These are phyloP conservation scores for Ceyx margarethae DNA, from an alignment of 2,113 vertebrate species.

Conservation along the genomic window DNA sequence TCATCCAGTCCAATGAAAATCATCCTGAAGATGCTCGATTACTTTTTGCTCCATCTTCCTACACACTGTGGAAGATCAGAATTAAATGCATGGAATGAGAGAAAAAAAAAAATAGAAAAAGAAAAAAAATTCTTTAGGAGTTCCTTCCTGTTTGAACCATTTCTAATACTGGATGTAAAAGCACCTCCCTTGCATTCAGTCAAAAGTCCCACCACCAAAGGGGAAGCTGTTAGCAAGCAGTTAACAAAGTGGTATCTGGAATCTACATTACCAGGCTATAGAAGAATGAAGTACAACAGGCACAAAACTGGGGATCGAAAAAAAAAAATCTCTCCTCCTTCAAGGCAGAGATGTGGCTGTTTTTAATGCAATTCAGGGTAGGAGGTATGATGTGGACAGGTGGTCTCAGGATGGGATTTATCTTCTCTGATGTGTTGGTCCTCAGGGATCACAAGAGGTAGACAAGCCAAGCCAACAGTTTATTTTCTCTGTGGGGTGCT, in stretches of 20 bases:
- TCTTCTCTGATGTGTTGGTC: background rate
- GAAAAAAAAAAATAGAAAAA: too few relatives aligned
- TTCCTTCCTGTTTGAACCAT: background rate
- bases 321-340: background rate
- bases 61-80: background rate
- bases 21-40: background rate
- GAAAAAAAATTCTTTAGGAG: background rate
- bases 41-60: background rate
- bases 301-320: background rate
- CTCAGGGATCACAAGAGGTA: background rate
- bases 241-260: background rate
- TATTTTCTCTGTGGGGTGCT: background rate
- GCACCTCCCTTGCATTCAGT: background rate
- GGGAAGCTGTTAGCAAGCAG: background rate
- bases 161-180: background rate
- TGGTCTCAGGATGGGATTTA: background rate
- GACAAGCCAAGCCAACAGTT: background rate
- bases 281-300: background rate
- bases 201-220: background rate
- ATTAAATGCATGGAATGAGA: background rate
- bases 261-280: background rate
- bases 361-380: background rate
- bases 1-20: background rate
- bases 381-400: fast-evolving
- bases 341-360: background rate